Conservation (phyloP, 2,797 vertebrate species). For the Chrosomus eos region DNA sequence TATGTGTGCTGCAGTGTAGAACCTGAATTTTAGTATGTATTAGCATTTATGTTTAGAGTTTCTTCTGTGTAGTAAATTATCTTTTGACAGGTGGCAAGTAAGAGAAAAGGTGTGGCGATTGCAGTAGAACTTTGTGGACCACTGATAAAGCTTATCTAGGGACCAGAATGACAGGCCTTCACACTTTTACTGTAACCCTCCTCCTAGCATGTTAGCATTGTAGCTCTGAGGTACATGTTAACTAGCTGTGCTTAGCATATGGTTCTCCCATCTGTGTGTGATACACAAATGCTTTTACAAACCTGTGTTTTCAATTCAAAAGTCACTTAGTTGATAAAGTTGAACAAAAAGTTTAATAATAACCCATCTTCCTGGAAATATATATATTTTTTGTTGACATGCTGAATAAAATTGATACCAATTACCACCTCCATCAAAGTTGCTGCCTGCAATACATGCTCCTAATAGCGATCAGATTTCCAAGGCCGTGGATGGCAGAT, state of each 20-base stretch:
- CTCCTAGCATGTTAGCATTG: background rate
- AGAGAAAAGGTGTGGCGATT: slow-evolving; percentile 33
- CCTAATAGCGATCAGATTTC: slow-evolving; percentile 74
- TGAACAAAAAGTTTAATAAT: background rate
- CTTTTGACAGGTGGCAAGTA: background rate
- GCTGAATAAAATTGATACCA: slow-evolving; percentile 1
- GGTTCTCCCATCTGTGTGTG: no score
- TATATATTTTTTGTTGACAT: slow-evolving; percentile 6
- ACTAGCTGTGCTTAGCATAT: background rate
- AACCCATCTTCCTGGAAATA: background rate
- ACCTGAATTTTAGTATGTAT: background rate
- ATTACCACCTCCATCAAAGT: slow-evolving; percentile 59
- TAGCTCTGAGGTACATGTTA: background rate
- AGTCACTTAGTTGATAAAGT: background rate
- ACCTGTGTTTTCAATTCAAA: background rate
- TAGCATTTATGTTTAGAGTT: background rate
- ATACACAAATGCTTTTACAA: background rate
- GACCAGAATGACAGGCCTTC: background rate
- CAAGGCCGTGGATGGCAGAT: slow-evolving; percentile 77
- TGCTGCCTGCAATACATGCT: slow-evolving; percentile 65
- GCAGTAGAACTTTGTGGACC: slow-evolving; percentile 8
- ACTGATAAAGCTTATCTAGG: slow-evolving; percentile 52
- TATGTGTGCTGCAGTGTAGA: background rate
- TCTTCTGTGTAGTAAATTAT: background rate
- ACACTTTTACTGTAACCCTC: background rate